Percentiles rank a stretch among this genome's conserved stretches.
phyloP scores from a whole-genome alignment of 1,140 invertebrate genomes.

The Samia ricini region DNA sequence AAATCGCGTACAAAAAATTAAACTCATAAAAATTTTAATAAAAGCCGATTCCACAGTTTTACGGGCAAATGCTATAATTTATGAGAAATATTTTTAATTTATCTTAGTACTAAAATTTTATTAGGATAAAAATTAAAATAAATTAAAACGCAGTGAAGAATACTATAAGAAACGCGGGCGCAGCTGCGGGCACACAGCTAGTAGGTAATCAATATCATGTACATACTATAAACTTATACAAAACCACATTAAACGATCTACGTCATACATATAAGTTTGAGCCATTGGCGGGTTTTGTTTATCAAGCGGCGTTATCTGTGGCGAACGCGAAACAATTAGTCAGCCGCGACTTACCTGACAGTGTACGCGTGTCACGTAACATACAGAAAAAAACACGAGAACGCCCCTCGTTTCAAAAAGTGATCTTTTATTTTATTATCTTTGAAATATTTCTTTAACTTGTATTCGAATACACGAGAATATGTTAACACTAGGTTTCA shows the following conservation, averaged over 20 bases:
- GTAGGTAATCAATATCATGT: background rate
- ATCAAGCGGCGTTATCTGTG: slow-evolving; percentile 46
- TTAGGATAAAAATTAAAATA: too few relatives aligned
- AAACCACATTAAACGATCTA: slow-evolving; percentile 1
- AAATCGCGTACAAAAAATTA: too few relatives aligned
- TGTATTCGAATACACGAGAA: background rate
- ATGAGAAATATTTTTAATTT: too few relatives aligned
- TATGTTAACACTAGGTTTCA: background rate
- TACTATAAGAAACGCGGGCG: too few relatives aligned
- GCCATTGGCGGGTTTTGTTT: slow-evolving; percentile 34
- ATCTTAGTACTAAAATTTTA: too few relatives aligned
- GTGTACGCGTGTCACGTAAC: slow-evolving; percentile 22
- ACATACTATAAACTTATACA: background rate
- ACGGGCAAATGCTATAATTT: too few relatives aligned
- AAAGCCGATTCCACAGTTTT: too few relatives aligned
- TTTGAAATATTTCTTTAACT: background rate
- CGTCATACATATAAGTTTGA: slow-evolving; percentile 1
- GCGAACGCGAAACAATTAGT: slow-evolving; percentile 52
- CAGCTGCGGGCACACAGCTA: too few relatives aligned
- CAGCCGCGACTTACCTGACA: slow-evolving; percentile 39
- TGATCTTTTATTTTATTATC: background rate
- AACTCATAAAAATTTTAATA: too few relatives aligned
- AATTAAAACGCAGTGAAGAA: too few relatives aligned
- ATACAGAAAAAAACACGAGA: background rate
- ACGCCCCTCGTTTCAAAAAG: slow-evolving; percentile 3